phyloP scores from a whole-genome alignment of 53 echinoderm and acorn worm genomes.

The Crossaster papposus region DNA sequence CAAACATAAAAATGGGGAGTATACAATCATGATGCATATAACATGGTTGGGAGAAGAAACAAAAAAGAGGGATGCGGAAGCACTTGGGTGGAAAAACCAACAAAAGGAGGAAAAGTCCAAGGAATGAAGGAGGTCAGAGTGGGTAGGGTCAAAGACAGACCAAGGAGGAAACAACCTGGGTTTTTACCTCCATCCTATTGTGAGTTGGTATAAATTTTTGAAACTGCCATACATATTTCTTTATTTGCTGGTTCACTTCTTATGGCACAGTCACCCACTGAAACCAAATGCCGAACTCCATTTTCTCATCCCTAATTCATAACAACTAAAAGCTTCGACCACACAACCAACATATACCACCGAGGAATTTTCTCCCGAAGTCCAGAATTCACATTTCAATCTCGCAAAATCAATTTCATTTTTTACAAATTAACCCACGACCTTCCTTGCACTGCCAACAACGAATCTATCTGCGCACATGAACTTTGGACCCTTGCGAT shows the following conservation, averaged over 20 bases:
- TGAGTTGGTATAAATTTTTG: too few species aligned
- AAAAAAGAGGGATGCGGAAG: too few species aligned
- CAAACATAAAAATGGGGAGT: too few species aligned
- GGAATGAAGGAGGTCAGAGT: too few species aligned
- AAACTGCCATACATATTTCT: too few species aligned
- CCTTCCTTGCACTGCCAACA: background rate
- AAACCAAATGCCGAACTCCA: background rate
- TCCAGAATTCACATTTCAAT: background rate
- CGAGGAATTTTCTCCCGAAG: background rate
- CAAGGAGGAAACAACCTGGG: too few species aligned
- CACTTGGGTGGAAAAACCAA: too few species aligned
- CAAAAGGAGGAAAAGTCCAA: too few species aligned
- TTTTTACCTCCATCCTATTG: too few species aligned
- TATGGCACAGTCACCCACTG: background rate
- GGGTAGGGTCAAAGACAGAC: too few species aligned
- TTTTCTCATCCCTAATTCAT: background rate
- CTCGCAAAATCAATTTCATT: background rate
- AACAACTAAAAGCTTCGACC: background rate
- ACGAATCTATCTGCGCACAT: background rate
- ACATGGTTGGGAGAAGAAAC: too few species aligned
- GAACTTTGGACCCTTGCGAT: background rate
- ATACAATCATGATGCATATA: too few species aligned
- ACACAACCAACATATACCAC: background rate
- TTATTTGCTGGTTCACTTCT: background rate
- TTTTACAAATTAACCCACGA: slow-evolving; percentile 15